Conservation (phyloP, 2,797 vertebrate species). For the Carduelis carduelis region DNA sequence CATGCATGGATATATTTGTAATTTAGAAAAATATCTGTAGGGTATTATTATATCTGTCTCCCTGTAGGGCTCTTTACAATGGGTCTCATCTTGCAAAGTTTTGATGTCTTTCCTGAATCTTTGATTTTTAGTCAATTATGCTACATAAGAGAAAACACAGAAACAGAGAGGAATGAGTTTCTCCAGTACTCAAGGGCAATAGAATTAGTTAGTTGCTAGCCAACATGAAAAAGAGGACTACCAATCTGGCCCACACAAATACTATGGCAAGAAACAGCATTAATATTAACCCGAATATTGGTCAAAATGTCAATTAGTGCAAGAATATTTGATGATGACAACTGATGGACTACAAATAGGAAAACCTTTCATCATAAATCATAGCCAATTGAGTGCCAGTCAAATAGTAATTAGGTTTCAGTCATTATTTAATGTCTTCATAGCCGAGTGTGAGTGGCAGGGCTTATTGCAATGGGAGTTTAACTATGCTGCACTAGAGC, state of each 20-base stretch:
- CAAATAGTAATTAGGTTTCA: not conserved
- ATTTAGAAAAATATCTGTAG: not conserved
- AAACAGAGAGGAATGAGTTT: not conserved
- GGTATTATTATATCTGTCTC: not conserved
- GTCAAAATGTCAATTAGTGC: not conserved
- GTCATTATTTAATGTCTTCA: not conserved
- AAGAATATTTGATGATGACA: not conserved
- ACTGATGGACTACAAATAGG: not conserved
- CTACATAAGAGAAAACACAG: not conserved
- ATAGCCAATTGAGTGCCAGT: not conserved
- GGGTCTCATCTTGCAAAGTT: not conserved
- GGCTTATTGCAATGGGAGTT: not conserved
- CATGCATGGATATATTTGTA: not conserved
- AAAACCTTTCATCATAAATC: not conserved
- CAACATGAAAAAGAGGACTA: not conserved
- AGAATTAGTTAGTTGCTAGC: not conserved
- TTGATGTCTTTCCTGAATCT: not conserved
- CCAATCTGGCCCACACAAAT: rapidly evolving
- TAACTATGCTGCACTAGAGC: not conserved
- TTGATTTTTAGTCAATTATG: not conserved
- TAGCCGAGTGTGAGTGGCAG: not conserved
- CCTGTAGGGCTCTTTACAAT: not conserved
- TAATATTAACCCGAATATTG: not conserved
- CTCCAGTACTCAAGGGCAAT: not conserved
- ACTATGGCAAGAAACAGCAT: not conserved